Evolutionary conservation across 2,888 invertebrate genomes (phyloP).

Genomic region (Agrilus cyanescens): DNA sequence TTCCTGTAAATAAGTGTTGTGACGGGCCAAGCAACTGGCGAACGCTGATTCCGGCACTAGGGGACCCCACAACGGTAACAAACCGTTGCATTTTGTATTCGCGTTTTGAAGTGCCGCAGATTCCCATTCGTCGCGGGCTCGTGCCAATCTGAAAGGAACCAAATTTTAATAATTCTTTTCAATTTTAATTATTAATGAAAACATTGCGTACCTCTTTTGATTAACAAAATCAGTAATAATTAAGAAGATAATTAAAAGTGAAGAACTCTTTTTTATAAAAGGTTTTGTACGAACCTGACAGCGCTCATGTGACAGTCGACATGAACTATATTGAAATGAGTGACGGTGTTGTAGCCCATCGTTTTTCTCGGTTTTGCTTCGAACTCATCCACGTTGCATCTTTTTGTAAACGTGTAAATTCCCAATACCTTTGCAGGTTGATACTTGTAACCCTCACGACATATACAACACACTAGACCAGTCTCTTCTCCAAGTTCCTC

Average conservation of each 20-base stretch:
- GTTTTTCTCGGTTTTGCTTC: slow-evolving; percentile 83
- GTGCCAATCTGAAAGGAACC: slow-evolving; percentile 23
- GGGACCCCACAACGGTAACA: slow-evolving; percentile 94
- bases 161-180: neutral
- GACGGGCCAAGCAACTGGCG: slow-evolving; percentile 85
- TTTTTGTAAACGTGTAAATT: slow-evolving; percentile 93
- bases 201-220: too few species aligned
- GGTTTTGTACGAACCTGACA: slow-evolving; percentile 50
- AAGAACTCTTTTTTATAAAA: neutral
- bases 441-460: slow-evolving; percentile 94
- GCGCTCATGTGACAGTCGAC: slow-evolving; percentile 97
- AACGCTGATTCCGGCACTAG: slow-evolving; percentile 87
- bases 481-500: slow-evolving; percentile 93
- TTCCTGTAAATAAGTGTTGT: slow-evolving; percentile 72
- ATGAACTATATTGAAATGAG: slow-evolving; percentile 97
- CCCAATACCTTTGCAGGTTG: slow-evolving; percentile 89
- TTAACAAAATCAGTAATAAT: neutral
- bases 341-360: slow-evolving; percentile 84
- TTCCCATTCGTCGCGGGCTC: slow-evolving; percentile 89
- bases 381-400: slow-evolving; percentile 86
- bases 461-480: slow-evolving; percentile 93
- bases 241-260: neutral
- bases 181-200: too few species aligned
- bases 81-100: slow-evolving; percentile 93
- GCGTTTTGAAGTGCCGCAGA: slow-evolving; percentile 96